Conservation (phyloP, 37 sponge, comb jelly and placozoan genomes). For the Cladorhizidae sp. region DNA sequence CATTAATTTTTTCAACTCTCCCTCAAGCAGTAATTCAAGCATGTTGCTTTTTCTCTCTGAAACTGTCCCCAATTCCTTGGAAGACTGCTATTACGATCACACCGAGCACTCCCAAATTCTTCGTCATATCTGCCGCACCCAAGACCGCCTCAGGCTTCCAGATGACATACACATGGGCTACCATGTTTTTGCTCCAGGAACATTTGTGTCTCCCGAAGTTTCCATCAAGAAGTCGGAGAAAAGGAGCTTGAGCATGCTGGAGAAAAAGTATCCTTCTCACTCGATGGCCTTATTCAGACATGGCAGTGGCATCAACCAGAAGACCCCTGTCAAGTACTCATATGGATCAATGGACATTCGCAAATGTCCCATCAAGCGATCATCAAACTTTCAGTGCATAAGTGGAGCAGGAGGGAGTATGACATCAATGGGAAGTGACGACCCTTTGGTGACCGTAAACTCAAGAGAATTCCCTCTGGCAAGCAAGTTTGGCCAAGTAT, state of each 20-base stretch:
- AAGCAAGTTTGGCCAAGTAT: slow-evolving; percentile 79
- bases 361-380: slow-evolving; percentile 60
- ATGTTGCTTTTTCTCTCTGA: slow-evolving; percentile 57
- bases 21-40: slow-evolving; percentile 36
- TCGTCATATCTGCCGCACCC: slow-evolving; percentile 29
- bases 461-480: slow-evolving; percentile 73
- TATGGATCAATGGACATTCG: slow-evolving; percentile 74
- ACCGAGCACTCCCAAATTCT: slow-evolving; percentile 31
- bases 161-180: slow-evolving; percentile 47
- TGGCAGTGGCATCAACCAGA: slow-evolving; percentile 12
- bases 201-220: slow-evolving; percentile 17
- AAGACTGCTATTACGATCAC: slow-evolving; percentile 1
- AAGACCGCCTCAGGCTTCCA: slow-evolving; percentile 21
- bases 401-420: slow-evolving; percentile 55
- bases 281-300: slow-evolving; percentile 17
- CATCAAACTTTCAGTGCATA: slow-evolving; percentile 68
- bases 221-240: slow-evolving; percentile 35
- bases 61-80: slow-evolving; percentile 3
- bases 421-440: slow-evolving; percentile 69
- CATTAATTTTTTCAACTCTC: slow-evolving; percentile 39
- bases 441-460: slow-evolving; percentile 23
- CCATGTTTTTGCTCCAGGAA: slow-evolving; percentile 57
- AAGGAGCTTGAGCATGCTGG: slow-evolving; percentile 32
- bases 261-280: slow-evolving; percentile 56
- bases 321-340: slow-evolving; percentile 30